phyloP scores from a whole-genome alignment of 2,113 vertebrate species.

The Hymenochirus boettgeri region DNA sequence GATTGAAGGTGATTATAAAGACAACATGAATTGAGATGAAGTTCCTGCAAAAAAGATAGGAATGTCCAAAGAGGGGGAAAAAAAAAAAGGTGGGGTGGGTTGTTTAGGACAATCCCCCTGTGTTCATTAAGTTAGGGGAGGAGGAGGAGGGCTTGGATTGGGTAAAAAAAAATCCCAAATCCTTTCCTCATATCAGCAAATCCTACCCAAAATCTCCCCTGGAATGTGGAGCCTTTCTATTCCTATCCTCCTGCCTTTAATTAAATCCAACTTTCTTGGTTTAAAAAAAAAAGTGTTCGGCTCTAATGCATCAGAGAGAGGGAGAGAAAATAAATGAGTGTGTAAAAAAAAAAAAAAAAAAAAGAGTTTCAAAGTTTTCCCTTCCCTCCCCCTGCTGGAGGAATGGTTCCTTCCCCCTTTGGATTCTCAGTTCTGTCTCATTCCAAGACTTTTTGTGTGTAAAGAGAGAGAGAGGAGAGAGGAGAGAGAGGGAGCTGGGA shows the following conservation, averaged over 20 bases:
- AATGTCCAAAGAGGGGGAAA: constrained; percentile 40
- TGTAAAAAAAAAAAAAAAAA: not conserved
- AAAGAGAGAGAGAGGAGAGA: no score
- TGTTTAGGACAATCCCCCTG: not conserved
- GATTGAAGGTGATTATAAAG: no score
- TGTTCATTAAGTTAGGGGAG: not conserved
- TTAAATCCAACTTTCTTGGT: constrained; percentile 8
- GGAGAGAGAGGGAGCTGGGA: not conserved
- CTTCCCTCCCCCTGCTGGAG: constrained; percentile 24
- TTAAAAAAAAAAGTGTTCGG: no score
- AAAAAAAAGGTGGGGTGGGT: no score
- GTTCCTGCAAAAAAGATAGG: constrained; percentile 31
- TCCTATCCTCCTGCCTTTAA: not conserved
- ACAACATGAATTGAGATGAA: no score
- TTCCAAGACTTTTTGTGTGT: constrained; percentile 40
- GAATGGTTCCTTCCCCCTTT: constrained; percentile 33
- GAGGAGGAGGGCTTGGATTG: constrained; percentile 1
- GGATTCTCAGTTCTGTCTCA: constrained; percentile 33
- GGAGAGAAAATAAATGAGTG: not conserved
- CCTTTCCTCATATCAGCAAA: constrained; percentile 31
- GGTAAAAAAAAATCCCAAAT: constrained; percentile 34
- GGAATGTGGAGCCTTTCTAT: not conserved
- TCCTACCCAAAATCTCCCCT: not conserved
- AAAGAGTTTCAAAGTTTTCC: constrained; percentile 31
- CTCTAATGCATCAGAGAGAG: no score